phyloP scores from a whole-genome alignment of 2,113 vertebrate genomes.

The Ictalurus punctatus region DNA sequence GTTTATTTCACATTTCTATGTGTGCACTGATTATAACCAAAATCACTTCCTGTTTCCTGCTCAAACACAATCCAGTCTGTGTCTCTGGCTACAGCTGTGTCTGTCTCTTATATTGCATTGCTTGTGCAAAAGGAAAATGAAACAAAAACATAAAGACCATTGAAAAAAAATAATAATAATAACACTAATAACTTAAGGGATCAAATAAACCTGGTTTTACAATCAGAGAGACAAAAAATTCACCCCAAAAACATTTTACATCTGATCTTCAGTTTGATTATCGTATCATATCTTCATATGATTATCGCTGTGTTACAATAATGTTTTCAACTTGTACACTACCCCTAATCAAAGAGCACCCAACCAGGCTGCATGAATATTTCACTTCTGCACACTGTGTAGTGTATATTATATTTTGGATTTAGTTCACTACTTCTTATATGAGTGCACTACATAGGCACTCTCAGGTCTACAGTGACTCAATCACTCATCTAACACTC shows the following conservation, averaged over 20 bases:
- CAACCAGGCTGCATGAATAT: neutral
- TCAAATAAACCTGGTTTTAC: conserved; percentile 45
- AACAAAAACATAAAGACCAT: neutral
- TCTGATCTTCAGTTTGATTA: neutral
- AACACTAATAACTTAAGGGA: conserved; percentile 42
- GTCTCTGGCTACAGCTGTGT: conserved; percentile 30
- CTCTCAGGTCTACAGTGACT: neutral
- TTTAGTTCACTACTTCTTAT: neutral
- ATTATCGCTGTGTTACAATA: neutral
- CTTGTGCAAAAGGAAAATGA: conserved; percentile 59
- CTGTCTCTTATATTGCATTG: conserved; percentile 69
- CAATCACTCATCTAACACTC: neutral
- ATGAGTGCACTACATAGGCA: neutral
- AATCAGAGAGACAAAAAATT: conserved; percentile 7
- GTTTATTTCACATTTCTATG: neutral
- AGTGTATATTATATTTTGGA: neutral
- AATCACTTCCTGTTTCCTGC: neutral
- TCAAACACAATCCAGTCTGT: neutral
- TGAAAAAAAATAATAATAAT: neutral
- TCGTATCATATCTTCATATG: neutral
- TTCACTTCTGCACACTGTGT: neutral
- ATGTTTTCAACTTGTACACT: neutral
- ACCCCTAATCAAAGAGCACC: neutral
- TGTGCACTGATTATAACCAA: neutral
- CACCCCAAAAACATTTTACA: neutral